Conservation (phyloP, 1,140 invertebrate species). For the Nephotettix cincticeps region DNA sequence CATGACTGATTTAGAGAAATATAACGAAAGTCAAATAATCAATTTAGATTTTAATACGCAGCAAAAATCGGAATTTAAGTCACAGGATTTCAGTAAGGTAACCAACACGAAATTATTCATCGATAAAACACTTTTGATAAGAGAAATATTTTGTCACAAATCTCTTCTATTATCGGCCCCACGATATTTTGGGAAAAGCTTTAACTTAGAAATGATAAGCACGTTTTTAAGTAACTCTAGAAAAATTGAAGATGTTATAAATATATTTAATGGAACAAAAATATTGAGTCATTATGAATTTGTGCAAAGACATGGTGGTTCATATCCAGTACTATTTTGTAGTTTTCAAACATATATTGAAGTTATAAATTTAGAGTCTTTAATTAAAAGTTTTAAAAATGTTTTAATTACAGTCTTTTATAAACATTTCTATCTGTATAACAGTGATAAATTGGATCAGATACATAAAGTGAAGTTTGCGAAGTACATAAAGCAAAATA, state of each 20-base stretch:
- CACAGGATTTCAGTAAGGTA: not conserved
- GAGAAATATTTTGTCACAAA: constrained; percentile 1
- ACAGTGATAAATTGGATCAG: not conserved
- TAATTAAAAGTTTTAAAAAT: not conserved
- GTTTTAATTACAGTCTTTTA: not conserved
- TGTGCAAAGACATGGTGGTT: not conserved
- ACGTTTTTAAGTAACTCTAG: not conserved
- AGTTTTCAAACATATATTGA: not conserved
- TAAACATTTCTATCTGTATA: not conserved
- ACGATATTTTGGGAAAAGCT: not conserved
- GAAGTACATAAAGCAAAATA: not conserved
- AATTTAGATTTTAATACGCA: not conserved
- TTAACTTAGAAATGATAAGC: not conserved
- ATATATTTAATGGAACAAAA: not conserved
- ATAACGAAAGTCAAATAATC: not conserved
- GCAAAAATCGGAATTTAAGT: not conserved
- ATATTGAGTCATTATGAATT: not conserved
- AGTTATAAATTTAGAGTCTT: not conserved
- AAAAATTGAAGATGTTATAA: not conserved
- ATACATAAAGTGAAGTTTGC: not conserved
- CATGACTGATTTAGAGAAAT: not conserved
- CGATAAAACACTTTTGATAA: not conserved
- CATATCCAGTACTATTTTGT: not conserved
- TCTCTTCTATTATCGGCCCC: not conserved
- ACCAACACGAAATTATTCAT: not conserved